Evolutionary conservation across 2,888 invertebrate species (phyloP), one percentile per base, ranked within the genome.

Genomic region (Halictus quadricinctus): DNA sequence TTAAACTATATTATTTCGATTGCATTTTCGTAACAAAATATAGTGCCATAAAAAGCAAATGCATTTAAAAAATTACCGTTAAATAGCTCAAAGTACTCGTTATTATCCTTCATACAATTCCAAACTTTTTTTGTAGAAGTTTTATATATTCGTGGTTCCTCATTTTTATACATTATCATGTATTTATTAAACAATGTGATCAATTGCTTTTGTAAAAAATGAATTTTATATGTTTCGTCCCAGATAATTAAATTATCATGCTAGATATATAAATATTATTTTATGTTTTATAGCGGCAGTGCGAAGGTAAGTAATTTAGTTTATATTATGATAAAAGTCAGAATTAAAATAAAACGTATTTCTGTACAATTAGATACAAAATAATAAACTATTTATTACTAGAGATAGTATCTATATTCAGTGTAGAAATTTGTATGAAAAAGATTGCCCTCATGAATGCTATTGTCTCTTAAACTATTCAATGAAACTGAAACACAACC

Each of bases 231-330:
- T 81, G 81, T 36, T 82, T 87, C 83, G 78, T 79, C 41, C 84
- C 64, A 72, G 83, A 72, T 89, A 84, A 85, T 85, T 72, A 83
- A 89, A 88, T 83, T 88, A 89, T 90, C 81, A 86, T 90, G 88
- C 87, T 91, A 91, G 85, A 84, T 90, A 89, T 92, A 91, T 85
- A 91, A 93, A 91, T 89, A 87, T 92, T 91, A 91, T 90, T 89
- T 92, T 93, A 91, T 91, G 87, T 93, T 92, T 92, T 89, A 88
- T 92, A 92, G 92, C 93, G 94, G 94, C 94, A 94, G 94, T 94
- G 94, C 93, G 90, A 90, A 93, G 92, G 91, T 93, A 89, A 90
- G 88, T 91, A 92, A 92, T 93, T 92, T 92, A 89, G 89, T 87
- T 79, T 81, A 81, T 83, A 79, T 88, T 87, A 91, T 64, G 75